Percentiles rank a stretch among this genome's conserved stretches.
These are phyloP conservation scores for Vulpes ferrilata DNA, from an alignment of 2,113 vertebrate species.

Conservation along the genomic window DNA sequence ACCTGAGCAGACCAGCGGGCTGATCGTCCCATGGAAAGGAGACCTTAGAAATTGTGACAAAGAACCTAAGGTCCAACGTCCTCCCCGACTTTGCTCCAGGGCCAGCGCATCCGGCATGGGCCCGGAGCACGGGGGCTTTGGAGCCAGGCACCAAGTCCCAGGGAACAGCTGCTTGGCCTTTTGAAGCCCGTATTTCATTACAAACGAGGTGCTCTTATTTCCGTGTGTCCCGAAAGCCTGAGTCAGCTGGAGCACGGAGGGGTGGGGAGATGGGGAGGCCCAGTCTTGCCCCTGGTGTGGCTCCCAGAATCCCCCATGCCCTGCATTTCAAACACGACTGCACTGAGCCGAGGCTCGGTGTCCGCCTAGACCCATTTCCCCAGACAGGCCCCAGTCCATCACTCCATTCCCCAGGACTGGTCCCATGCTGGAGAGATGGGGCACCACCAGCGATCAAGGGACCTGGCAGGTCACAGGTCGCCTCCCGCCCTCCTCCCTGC, in stretches of 20 bases:
- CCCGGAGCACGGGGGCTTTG: neutral
- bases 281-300: fast-evolving
- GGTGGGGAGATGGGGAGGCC: fast-evolving
- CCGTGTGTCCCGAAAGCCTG: neutral
- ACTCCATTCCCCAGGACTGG: neutral
- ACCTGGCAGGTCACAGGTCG: neutral
- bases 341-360: neutral
- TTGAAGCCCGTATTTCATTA: neutral
- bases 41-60: fast-evolving
- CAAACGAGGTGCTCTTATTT: neutral
- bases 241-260: neutral
- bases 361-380: neutral
- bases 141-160: neutral
- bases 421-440: no score
- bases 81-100: neutral
- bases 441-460: neutral
- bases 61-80: neutral
- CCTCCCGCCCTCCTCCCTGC: fast-evolving
- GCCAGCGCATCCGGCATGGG: neutral
- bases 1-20: fast-evolving
- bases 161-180: neutral
- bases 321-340: fast-evolving
- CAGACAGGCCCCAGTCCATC: neutral
- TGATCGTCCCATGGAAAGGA: fast-evolving
- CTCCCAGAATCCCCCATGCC: fast-evolving